phyloP scores from a whole-genome alignment of 2,113 vertebrate genomes.

The Setophaga coronata region DNA sequence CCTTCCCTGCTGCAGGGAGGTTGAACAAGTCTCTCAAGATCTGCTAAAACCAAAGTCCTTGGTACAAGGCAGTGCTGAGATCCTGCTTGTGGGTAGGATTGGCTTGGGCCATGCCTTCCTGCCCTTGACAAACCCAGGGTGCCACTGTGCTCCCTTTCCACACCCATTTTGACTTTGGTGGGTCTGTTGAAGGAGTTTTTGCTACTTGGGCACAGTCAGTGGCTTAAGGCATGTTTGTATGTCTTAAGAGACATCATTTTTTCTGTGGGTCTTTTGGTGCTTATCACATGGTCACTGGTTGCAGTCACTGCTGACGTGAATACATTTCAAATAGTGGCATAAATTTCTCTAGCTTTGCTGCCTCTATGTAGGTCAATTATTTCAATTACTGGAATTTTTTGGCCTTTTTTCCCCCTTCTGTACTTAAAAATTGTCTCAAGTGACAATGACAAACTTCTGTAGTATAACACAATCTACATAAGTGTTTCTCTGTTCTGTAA shows the following conservation, averaged over 20 bases:
- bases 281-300: accelerated
- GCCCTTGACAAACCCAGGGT: accelerated
- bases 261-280: background rate
- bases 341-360: background rate
- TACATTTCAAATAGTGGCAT: background rate
- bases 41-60: background rate
- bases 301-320: background rate
- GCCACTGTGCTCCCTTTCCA: accelerated
- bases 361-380: background rate
- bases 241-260: accelerated
- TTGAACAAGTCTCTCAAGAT: background rate
- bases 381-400: background rate
- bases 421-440: background rate
- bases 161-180: background rate
- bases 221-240: background rate
- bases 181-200: background rate
- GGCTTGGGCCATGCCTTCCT: background rate
- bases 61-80: background rate
- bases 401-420: accelerated
- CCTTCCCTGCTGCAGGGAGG: background rate
- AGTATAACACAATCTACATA: background rate
- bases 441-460: background rate
- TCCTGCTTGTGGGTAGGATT: accelerated
- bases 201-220: background rate
- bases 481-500: background rate